A percentile compares a stretch with the other conserved stretches of the same genome.
Conservation (phyloP, 2,797 vertebrate genomes). For the Nothura maculosa region DNA sequence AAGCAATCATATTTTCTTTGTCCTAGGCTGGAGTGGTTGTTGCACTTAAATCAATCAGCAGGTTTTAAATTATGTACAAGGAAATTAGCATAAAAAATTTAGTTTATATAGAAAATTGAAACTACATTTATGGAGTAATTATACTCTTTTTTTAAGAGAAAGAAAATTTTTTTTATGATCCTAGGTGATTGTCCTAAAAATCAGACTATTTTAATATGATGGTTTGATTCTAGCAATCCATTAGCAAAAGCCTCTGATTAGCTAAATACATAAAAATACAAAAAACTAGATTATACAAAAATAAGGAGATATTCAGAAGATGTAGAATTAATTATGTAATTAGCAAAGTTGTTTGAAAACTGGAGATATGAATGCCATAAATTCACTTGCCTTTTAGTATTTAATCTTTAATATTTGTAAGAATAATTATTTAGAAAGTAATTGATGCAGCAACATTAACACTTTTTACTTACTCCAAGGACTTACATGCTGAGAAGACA, state of each 20-base stretch:
- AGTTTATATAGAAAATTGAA: constrained; percentile 2
- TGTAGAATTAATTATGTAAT: constrained; percentile 23
- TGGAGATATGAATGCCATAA: not conserved
- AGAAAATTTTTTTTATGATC: not conserved
- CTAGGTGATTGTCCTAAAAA: not conserved
- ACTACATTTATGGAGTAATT: constrained; percentile 36
- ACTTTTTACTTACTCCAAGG: not conserved
- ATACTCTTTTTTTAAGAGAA: constrained; percentile 6
- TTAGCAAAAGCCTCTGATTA: not conserved
- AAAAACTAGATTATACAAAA: not conserved
- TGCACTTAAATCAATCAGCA: constrained; percentile 59
- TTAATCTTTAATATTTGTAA: not conserved
- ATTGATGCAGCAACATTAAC: not conserved
- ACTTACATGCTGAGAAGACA: not conserved
- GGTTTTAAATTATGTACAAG: constrained; percentile 54
- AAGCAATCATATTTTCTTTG: constrained; percentile 68
- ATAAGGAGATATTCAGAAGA: not conserved
- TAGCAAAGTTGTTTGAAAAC: constrained; percentile 23
- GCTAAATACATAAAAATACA: not conserved
- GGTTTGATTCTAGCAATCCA: constrained; percentile 1
- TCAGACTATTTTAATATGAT: not conserved
- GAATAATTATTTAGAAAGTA: constrained; percentile 18
- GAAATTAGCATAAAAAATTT: constrained; percentile 25
- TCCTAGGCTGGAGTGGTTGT: constrained; percentile 52
- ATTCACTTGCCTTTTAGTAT: not conserved